phyloP scores from a whole-genome alignment of 2,888 invertebrate species.

The Smittia aterrima region DNA sequence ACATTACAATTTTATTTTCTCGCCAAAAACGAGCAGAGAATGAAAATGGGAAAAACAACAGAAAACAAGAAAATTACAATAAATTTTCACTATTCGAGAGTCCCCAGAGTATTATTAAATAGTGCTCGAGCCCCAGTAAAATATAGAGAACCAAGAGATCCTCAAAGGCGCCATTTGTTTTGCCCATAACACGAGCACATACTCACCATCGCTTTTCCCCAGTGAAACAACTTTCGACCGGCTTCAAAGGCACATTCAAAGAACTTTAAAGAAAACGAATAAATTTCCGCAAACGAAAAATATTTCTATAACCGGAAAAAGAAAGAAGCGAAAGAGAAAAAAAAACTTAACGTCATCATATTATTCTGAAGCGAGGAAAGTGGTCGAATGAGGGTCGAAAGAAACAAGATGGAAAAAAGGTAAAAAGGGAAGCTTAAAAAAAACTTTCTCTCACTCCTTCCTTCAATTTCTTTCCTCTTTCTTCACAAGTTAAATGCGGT shows the following conservation, averaged over 20 bases:
- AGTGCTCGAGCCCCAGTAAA: slow-evolving; percentile 19
- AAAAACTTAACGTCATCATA: slow-evolving; percentile 2
- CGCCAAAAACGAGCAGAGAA: background rate
- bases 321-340: background rate
- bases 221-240: background rate
- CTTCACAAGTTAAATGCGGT: background rate
- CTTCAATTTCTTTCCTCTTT: background rate
- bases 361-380: slow-evolving; percentile 6
- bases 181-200: slow-evolving; percentile 2
- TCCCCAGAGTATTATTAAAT: slow-evolving; percentile 38
- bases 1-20: slow-evolving; percentile 11
- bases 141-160: slow-evolving; percentile 13
- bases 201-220: background rate
- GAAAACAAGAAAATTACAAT: slow-evolving; percentile 28
- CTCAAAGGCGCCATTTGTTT: slow-evolving; percentile 34
- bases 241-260: background rate
- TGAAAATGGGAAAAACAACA: background rate
- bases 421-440: slow-evolving; percentile 10
- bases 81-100: slow-evolving; percentile 34
- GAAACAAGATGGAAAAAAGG: slow-evolving; percentile 21
- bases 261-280: slow-evolving; percentile 4
- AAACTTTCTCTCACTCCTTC: background rate
- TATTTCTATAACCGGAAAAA: background rate
- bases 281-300: background rate
- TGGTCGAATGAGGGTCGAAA: background rate